Evolutionary conservation across 2,888 invertebrate species (phyloP).

Genomic region (Itoplectis maculator): DNA sequence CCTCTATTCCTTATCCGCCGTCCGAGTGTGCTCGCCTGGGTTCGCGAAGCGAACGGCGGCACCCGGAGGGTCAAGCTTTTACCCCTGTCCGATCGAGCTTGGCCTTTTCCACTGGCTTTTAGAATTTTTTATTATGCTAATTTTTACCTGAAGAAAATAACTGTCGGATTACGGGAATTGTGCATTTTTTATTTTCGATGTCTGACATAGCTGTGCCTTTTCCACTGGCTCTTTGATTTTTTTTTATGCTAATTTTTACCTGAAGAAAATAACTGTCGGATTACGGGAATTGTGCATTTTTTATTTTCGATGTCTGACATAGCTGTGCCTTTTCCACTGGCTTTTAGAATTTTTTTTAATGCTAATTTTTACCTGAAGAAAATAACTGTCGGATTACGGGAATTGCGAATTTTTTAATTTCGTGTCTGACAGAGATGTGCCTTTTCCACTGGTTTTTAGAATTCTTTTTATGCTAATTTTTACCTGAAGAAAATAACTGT

Average conservation of each 20-base stretch:
- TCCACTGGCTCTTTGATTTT: constrained; percentile 38
- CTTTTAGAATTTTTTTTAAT: constrained; percentile 3
- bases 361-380: background rate
- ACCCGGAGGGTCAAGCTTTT: constrained; percentile 46
- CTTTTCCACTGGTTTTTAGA: constrained; percentile 45
- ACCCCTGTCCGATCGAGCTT: constrained; percentile 41
- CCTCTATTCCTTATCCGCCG: background rate
- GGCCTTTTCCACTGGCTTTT: constrained; percentile 40
- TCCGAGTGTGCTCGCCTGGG: background rate
- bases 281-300: background rate
- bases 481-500: background rate
- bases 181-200: too few relatives aligned
- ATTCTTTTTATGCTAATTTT: background rate
- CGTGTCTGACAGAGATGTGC: constrained; percentile 38
- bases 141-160: background rate
- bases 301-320: constrained; percentile 37
- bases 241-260: background rate
- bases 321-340: constrained; percentile 48
- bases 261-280: background rate
- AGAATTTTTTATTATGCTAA: background rate
- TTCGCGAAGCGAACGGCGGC: background rate
- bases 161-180: background rate
- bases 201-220: constrained; percentile 43
- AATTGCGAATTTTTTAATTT: too few relatives aligned
- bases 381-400: background rate